Base-by-base conservation (phyloP, 2,888 invertebrate species). In the Dynastes tityus region DNA sequence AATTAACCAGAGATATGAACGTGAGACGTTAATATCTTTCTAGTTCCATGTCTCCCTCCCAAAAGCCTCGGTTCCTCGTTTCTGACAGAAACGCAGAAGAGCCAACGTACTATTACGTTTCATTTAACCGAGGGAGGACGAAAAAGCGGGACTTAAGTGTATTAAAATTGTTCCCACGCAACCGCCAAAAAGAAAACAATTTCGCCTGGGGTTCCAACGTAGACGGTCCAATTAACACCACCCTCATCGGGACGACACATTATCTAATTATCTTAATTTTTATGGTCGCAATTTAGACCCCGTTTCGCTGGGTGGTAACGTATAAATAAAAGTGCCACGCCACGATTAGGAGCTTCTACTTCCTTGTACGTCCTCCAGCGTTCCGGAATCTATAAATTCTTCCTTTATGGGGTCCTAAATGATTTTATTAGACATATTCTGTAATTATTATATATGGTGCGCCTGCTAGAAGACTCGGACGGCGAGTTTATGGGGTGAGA, bases 251-350 rank as follows among this genome's bases (percentile, higher is more conserved):
- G 29, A 61, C 11, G 71, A 55, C 55, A 68, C 51, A 68, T 61
- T 61, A 45, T 61, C 73, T 61, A 74, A 74, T 74, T 74, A 74
- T 74, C 73, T 74, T 74, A 74, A 74, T 74, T 61, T 61, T 74
- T 61, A 74, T 61, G 40, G 73, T 61, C 40, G 61, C 61, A 61
- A 73, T 74, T 74, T 58, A 1, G 49, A 67, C 49, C 22, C 27
- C 32, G 45, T 49, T 45, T 67, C 16, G 45, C 22, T 13, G 29
- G 29, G 63, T 32, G 63, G 67, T 6, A 64, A 64, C 67, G 22
- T 45, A 16, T 29, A 65, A 65, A 65, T 65, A 65, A 40, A 65
- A 6, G 29, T 27, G 13, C 1, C 32, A 40, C 37, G 27, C 13
- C n/a, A 65, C n/a, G n/a, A 65, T 37, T 37, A 29, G 27, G 64